These are phyloP conservation scores for Stratiolaelaps scimitus DNA, from an alignment of 1,140 invertebrate species.

Conservation along the genomic window DNA sequence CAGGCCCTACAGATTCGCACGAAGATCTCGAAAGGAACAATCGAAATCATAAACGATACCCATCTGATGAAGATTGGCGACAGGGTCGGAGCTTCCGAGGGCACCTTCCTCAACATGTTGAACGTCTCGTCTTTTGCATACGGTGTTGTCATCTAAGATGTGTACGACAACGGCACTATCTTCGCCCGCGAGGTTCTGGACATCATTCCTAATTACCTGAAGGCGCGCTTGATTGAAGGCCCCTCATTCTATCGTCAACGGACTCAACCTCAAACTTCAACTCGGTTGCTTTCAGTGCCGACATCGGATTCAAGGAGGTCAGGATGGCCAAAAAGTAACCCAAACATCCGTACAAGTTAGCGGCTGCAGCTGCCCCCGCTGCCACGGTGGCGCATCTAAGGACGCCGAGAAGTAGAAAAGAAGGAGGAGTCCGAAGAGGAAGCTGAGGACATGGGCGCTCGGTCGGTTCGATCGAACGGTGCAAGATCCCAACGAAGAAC, in stretches of 20 bases:
- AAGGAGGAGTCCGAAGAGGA: constrained; percentile 61
- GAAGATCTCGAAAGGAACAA: constrained; percentile 99
- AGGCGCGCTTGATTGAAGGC: constrained; percentile 76
- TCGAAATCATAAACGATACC: constrained; percentile 99
- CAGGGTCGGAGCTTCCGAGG: constrained; percentile 95
- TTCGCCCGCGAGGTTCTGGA: constrained; percentile 93
- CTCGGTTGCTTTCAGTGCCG: constrained; percentile 86
- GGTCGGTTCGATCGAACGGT: constrained; percentile 74
- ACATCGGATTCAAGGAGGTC: constrained; percentile 87
- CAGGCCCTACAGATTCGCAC: constrained; percentile 98
- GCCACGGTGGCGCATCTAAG: constrained; percentile 49
- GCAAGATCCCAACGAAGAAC: neutral
- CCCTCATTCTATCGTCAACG: constrained; percentile 92
- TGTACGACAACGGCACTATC: constrained; percentile 96
- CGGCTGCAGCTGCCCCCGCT: constrained; percentile 46
- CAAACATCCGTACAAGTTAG: constrained; percentile 85
- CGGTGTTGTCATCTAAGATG: constrained; percentile 68
- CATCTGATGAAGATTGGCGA: constrained; percentile 85
- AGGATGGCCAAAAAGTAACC: constrained; percentile 53
- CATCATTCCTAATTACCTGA: constrained; percentile 90
- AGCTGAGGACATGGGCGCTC: constrained; percentile 91
- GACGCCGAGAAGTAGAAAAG: constrained; percentile 60
- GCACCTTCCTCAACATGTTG: constrained; percentile 97
- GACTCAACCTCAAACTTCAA: constrained; percentile 96
- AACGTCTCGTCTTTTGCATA: constrained; percentile 99